Percentiles rank a stretch among this genome's conserved stretches.
Conservation (phyloP, 2,888 invertebrate genomes). For the Vesta saturnalis region DNA sequence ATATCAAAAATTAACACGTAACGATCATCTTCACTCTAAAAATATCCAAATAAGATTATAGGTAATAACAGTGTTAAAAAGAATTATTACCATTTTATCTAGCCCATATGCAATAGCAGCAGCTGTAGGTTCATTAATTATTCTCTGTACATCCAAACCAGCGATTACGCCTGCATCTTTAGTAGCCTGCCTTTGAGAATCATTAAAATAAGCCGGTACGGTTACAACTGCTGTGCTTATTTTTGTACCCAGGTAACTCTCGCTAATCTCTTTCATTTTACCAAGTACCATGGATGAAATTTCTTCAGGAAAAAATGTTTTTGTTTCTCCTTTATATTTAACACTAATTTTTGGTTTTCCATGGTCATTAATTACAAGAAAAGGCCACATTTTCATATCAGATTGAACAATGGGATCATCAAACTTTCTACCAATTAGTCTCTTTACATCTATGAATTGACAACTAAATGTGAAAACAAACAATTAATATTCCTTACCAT, state of each 20-base stretch:
- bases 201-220: slow-evolving; percentile 73
- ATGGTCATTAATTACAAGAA: slow-evolving; percentile 65
- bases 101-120: slow-evolving; percentile 72
- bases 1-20: slow-evolving; percentile 62
- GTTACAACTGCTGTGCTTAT: slow-evolving; percentile 67
- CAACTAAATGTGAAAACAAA: neutral
- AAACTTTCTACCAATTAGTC: slow-evolving; percentile 72
- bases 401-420: slow-evolving; percentile 71
- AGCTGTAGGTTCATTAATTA: slow-evolving; percentile 75
- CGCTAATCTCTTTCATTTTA: slow-evolving; percentile 69
- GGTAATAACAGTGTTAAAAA: neutral
- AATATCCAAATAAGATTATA: neutral
- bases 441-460: slow-evolving; percentile 67
- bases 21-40: slow-evolving; percentile 58
- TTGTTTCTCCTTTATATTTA: slow-evolving; percentile 59
- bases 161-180: slow-evolving; percentile 73
- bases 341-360: slow-evolving; percentile 61
- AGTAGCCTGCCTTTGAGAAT: slow-evolving; percentile 74
- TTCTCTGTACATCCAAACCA: slow-evolving; percentile 71
- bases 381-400: slow-evolving; percentile 74
- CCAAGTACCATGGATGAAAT: slow-evolving; percentile 69
- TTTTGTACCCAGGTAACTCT: slow-evolving; percentile 58
- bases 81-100: slow-evolving; percentile 58
- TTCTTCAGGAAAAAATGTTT: slow-evolving; percentile 64
- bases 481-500: neutral